Percentiles rank a stretch among this genome's conserved stretches.
Conservation (phyloP, 2,888 invertebrate genomes). For the Conistra vaccinii region DNA sequence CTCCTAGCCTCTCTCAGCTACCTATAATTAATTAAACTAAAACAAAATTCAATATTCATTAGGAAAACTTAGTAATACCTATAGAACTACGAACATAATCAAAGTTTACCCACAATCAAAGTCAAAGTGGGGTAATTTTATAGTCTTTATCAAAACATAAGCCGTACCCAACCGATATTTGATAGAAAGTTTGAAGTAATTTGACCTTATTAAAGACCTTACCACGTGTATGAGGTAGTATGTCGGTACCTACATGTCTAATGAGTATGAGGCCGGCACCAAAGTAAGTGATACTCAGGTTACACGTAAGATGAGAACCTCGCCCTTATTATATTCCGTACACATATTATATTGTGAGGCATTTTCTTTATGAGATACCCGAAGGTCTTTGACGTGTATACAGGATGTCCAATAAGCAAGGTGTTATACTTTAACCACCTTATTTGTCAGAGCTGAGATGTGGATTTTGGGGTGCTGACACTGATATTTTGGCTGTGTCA, state of each 20-base stretch:
- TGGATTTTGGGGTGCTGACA: conserved; percentile 1
- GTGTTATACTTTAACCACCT: conserved; percentile 37
- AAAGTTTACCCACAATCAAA: conserved; percentile 37
- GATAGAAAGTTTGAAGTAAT: conserved; percentile 48
- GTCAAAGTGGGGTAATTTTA: conserved; percentile 39
- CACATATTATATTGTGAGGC: conserved; percentile 54
- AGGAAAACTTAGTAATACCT: conserved; percentile 16
- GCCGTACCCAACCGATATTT: conserved; percentile 34
- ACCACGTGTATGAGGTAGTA: not conserved
- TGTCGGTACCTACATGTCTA: conserved; percentile 28
- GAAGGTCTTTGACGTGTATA: conserved; percentile 24
- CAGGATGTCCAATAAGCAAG: conserved; percentile 47
- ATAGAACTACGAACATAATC: conserved; percentile 15
- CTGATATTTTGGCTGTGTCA: not conserved
- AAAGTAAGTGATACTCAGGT: conserved; percentile 47
- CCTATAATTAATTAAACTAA: conserved; percentile 1
- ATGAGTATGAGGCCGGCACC: conserved; percentile 45
- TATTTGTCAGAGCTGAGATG: conserved; percentile 36
- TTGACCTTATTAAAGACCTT: conserved; percentile 17
- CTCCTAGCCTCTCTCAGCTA: not conserved
- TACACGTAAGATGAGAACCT: conserved; percentile 34
- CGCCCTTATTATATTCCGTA: conserved; percentile 60
- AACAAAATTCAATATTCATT: conserved; percentile 34
- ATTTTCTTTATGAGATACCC: conserved; percentile 57
- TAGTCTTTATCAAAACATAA: conserved; percentile 28